Evolutionary conservation across 2,113 vertebrate genomes (phyloP), one percentile per base, ranked within the genome.

Genomic region (Vanacampus margaritifer): DNA sequence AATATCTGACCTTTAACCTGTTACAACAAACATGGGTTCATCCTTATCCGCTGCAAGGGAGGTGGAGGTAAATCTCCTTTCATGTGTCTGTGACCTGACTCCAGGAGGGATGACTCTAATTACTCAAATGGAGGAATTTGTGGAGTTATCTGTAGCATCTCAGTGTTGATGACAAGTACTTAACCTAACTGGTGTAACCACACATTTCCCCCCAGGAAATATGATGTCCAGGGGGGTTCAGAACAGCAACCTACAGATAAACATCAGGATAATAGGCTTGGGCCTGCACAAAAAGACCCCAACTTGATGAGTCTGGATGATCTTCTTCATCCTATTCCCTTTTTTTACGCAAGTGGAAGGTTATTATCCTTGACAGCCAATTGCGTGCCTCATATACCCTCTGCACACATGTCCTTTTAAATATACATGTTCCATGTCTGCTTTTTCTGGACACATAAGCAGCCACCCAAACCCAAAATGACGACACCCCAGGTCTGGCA

Each of bases 241-340:
- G 59, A 74, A 87, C 65, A 72, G 67, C 61, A 64, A 57, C 60
- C 35, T 36, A 63, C 5, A 76, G 77, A 87, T 82, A 75, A 82
- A 69, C 39, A 60, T 67, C 79, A 80, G 79, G 72, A 79, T 53
- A 50, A 68, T 72, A 78, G 57, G 41, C 28, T 57, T 0, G 1
- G 65, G 12, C 56, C 56, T 11, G 57, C 69, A 79, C 79, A 76
- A 32, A 61, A 24, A 67, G 36, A 35, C 59, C 58, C 50, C 54
- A 26, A 9, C 56, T 60, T 68, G 14, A 32, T 28, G 53, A 12
- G 24, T 56, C 58, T 50, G 62, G 10, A 41, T 63, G 54, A 73
- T 78, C 68, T 67, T 53, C 10, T 62, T 59, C 46, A 26, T 64
- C 28, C 59, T 62, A 28, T 45, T 71, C 54, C 63, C n/a, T 76